Conservation (phyloP, 2,888 invertebrate species). For the Acronicta alni region DNA sequence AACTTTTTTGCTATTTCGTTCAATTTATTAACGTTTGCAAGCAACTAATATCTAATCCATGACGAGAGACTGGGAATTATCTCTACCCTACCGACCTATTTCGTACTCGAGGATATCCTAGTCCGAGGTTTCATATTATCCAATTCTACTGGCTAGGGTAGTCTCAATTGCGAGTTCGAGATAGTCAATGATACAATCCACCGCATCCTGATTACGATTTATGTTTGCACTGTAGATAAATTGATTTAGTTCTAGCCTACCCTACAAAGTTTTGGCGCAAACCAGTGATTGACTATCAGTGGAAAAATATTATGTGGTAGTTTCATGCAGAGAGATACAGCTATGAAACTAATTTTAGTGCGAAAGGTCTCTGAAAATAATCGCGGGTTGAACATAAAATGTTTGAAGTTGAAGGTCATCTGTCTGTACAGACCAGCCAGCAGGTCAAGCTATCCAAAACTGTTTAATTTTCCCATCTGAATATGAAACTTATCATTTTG, state of each 20-base stretch:
- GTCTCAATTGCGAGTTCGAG: slow-evolving; percentile 41
- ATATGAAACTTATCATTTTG: no score
- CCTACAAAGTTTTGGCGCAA: no score
- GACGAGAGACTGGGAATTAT: background rate
- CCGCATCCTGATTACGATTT: slow-evolving; percentile 49
- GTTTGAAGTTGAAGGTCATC: no score
- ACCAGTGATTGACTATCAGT: no score
- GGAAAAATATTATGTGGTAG: no score
- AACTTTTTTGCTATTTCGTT: background rate
- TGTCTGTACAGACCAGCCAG: no score
- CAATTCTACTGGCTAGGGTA: slow-evolving; percentile 60
- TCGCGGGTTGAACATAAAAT: no score
- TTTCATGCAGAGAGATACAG: no score
- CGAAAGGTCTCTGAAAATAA: no score
- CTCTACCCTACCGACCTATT: slow-evolving; percentile 18
- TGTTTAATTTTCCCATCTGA: no score
- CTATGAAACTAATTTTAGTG: no score
- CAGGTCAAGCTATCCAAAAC: no score
- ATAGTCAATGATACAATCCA: slow-evolving; percentile 44
- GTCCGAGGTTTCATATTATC: slow-evolving; percentile 52
- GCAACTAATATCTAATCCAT: background rate
- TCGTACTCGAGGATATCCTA: slow-evolving; percentile 15
- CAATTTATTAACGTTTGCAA: background rate
- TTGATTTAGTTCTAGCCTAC: slow-evolving; percentile 3
- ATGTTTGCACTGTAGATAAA: slow-evolving; percentile 10